Evolutionary conservation across 2,797 vertebrate genomes (phyloP).

Genomic region (Coreius guichenoti): DNA sequence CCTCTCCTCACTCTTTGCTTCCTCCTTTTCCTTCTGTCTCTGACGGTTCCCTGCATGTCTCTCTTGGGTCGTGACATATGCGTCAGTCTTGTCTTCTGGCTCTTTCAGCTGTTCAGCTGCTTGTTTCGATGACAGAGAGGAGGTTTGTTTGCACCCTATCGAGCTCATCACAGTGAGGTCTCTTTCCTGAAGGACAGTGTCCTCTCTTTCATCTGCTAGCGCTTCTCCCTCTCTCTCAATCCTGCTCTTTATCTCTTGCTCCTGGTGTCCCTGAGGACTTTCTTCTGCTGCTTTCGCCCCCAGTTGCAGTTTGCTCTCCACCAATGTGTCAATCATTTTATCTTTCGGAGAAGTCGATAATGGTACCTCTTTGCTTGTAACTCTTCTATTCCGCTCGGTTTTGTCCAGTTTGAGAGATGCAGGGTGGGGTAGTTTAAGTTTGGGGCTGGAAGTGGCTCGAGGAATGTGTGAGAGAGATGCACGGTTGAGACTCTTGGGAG

Average conservation of each 20-base stretch:
- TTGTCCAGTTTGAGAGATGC: conserved; percentile 16
- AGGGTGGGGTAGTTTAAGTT: not conserved
- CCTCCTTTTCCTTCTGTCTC: conserved; percentile 42
- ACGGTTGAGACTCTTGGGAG: conserved; percentile 11
- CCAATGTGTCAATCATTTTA: not conserved
- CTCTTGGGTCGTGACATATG: conserved; percentile 22
- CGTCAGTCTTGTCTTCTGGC: conserved; percentile 28
- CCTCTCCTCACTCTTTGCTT: conserved; percentile 26
- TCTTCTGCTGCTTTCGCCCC: conserved; percentile 1
- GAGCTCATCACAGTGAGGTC: not conserved
- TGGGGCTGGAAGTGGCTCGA: conserved; percentile 42
- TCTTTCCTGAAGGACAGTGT: not conserved
- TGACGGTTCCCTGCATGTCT: conserved; percentile 13
- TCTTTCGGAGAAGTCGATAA: not conserved
- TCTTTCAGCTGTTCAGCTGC: not conserved
- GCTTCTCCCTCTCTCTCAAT: not conserved
- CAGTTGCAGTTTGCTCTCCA: not conserved
- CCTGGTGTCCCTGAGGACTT: conserved; percentile 11
- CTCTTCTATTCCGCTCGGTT: not conserved
- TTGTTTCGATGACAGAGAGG: not conserved
- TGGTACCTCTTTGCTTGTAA: not conserved
- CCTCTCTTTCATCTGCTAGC: not conserved
- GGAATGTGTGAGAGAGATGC: conserved; percentile 21
- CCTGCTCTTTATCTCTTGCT: not conserved
- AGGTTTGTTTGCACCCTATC: not conserved